Evolutionary conservation across 2,797 vertebrate genomes (phyloP).

Genomic region (Naso thynnoides): DNA sequence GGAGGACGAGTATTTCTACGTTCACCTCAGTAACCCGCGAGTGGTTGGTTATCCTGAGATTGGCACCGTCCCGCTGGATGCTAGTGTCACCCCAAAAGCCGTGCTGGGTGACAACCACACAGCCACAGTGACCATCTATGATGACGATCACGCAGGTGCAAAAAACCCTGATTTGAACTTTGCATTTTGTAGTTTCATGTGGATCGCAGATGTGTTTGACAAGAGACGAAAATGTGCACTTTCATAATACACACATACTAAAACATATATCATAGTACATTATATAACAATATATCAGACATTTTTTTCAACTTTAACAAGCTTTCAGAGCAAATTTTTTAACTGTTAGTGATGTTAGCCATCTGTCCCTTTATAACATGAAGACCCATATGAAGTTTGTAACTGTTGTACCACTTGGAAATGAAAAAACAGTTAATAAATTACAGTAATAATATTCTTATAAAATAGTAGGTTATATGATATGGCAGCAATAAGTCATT

Average conservation of each 20-base stretch:
- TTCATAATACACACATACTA: too few species aligned
- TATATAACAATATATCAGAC: too few species aligned
- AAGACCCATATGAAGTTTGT: not conserved
- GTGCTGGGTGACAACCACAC: constrained; percentile 85
- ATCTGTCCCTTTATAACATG: too few species aligned
- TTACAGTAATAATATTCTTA: too few species aligned
- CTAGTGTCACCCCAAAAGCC: constrained; percentile 73
- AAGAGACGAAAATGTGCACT: too few species aligned
- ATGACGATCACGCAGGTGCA: constrained; percentile 88
- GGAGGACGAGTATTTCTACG: constrained; percentile 90
- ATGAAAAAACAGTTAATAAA: too few species aligned
- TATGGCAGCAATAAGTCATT: too few species aligned
- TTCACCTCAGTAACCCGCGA: constrained; percentile 88
- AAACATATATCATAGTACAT: too few species aligned
- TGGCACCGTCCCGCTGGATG: constrained; percentile 70
- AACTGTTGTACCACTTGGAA: too few species aligned
- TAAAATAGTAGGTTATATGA: too few species aligned
- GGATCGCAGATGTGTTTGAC: too few species aligned
- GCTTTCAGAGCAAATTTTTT: not conserved
- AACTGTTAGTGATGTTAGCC: not conserved
- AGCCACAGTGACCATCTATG: constrained; percentile 90
- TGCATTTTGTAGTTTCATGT: too few species aligned
- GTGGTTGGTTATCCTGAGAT: constrained; percentile 80
- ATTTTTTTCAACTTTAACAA: not conserved
- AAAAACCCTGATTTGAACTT: not conserved